Percentiles rank a stretch among this genome's conserved stretches.
phyloP scores from a whole-genome alignment of 1,140 invertebrate genomes.

The Matsumurasca onukii region DNA sequence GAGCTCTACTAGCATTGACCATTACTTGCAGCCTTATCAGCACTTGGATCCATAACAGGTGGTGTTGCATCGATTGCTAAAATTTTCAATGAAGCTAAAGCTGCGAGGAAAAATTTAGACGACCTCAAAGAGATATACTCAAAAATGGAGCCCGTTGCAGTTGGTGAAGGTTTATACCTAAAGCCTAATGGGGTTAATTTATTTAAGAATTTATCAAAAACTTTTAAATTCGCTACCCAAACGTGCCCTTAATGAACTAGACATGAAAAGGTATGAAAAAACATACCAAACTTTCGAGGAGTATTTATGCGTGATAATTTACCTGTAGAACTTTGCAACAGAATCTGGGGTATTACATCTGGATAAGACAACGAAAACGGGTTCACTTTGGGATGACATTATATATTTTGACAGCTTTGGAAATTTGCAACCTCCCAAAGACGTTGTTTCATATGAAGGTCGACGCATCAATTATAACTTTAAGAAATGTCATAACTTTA shows the following conservation, averaged over 20 bases:
- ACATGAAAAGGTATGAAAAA: background rate
- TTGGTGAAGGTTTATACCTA: constrained; percentile 27
- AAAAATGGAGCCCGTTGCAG: constrained; percentile 9
- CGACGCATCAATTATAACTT: constrained; percentile 13
- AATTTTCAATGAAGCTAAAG: background rate
- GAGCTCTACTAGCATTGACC: background rate
- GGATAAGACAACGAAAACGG: constrained; percentile 39
- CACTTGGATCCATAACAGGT: background rate
- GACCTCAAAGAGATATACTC: background rate
- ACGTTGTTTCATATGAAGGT: too few species aligned
- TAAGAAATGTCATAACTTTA: background rate
- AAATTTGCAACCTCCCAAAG: constrained; percentile 5
- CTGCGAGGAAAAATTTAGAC: background rate
- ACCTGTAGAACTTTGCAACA: constrained; percentile 35
- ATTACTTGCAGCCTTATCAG: background rate
- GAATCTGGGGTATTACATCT: constrained; percentile 45
- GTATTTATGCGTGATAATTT: constrained; percentile 35
- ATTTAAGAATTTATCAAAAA: constrained; percentile 5
- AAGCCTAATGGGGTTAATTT: constrained; percentile 9
- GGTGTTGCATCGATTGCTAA: background rate
- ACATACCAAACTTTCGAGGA: constrained; percentile 32
- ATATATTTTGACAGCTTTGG: constrained; percentile 24
- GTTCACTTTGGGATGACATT: constrained; percentile 42
- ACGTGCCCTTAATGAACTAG: constrained; percentile 19
- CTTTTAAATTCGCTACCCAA: background rate